phyloP scores from a whole-genome alignment of 92 coral and sea anemone genomes.

The Anthopleura xanthogrammica region DNA sequence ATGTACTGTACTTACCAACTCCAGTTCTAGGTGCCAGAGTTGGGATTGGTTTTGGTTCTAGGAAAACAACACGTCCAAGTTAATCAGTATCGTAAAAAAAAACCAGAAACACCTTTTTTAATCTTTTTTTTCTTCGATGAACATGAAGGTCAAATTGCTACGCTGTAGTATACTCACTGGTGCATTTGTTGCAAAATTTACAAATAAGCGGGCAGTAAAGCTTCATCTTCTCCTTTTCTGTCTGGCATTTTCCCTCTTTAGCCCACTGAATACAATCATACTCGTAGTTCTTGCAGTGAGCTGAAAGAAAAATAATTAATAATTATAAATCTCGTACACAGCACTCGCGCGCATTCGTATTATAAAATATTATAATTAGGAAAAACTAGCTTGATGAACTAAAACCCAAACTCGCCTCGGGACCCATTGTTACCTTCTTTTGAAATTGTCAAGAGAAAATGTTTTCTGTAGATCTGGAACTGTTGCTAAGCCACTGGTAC shows the following conservation, averaged over 20 bases:
- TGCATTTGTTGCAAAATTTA: conserved; percentile 52
- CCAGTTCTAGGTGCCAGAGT: conserved; percentile 52
- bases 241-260: conserved; percentile 54
- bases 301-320: conserved; percentile 16
- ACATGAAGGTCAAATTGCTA: neutral
- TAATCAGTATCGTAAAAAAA: neutral
- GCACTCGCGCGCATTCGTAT: too few relatives aligned
- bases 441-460: too few relatives aligned
- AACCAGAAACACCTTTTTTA: too few relatives aligned
- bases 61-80: neutral
- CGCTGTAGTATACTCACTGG: conserved; percentile 27
- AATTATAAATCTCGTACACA: too few relatives aligned
- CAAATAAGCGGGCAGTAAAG: conserved; percentile 63
- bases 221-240: conserved; percentile 42
- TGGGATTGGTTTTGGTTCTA: conserved; percentile 52
- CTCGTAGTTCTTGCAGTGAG: conserved; percentile 64
- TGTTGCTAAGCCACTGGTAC: too few relatives aligned
- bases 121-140: too few relatives aligned
- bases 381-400: too few relatives aligned
- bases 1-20: conserved; percentile 38
- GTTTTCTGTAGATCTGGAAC: too few relatives aligned
- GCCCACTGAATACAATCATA: conserved; percentile 63
- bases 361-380: too few relatives aligned
- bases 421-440: too few relatives aligned
- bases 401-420: too few relatives aligned